These are phyloP conservation scores for Sinopyrophorus schimmeli DNA, from an alignment of 2,888 invertebrate species.

Conservation along the genomic window DNA sequence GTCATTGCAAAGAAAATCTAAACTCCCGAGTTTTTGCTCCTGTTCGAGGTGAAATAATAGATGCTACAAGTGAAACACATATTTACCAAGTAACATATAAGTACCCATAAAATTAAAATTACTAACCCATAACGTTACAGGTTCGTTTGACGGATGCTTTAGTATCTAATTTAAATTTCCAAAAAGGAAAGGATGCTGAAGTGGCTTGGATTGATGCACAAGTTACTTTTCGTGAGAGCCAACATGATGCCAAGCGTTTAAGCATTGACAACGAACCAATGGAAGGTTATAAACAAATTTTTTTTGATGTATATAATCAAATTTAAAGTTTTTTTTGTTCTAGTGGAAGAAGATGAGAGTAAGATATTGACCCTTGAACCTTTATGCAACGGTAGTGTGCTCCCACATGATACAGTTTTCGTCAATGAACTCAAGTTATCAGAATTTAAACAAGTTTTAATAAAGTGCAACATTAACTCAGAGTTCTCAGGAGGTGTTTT, in stretches of 20 bases:
- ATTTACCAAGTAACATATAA: slow-evolving; percentile 96
- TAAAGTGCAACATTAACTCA: slow-evolving; percentile 74
- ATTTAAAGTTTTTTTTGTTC: slow-evolving; percentile 32
- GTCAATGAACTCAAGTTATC: slow-evolving; percentile 92
- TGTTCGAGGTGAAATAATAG: slow-evolving; percentile 78
- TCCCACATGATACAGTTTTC: slow-evolving; percentile 81
- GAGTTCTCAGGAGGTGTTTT: slow-evolving; percentile 92
- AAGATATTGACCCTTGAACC: slow-evolving; percentile 74
- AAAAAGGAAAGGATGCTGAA: slow-evolving; percentile 85
- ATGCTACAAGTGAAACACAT: slow-evolving; percentile 96
- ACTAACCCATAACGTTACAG: slow-evolving; percentile 53
- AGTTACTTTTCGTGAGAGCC: slow-evolving; percentile 66
- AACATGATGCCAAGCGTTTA: slow-evolving; percentile 60
- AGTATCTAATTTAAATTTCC: slow-evolving; percentile 84
- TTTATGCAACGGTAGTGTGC: slow-evolving; percentile 58
- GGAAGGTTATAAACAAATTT: slow-evolving; percentile 51
- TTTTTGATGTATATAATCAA: slow-evolving; percentile 4
- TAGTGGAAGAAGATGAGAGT: slow-evolving; percentile 59
- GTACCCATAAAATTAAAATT: too few species aligned
- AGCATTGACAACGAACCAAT: slow-evolving; percentile 55
- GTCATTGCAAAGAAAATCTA: slow-evolving; percentile 67
- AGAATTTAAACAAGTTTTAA: slow-evolving; percentile 82
- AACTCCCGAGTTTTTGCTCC: slow-evolving; percentile 84
- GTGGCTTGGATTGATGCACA: slow-evolving; percentile 94
- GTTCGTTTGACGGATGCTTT: slow-evolving; percentile 90